Conservation (phyloP, 2,888 invertebrate species). For the Cosmia trapezina region DNA sequence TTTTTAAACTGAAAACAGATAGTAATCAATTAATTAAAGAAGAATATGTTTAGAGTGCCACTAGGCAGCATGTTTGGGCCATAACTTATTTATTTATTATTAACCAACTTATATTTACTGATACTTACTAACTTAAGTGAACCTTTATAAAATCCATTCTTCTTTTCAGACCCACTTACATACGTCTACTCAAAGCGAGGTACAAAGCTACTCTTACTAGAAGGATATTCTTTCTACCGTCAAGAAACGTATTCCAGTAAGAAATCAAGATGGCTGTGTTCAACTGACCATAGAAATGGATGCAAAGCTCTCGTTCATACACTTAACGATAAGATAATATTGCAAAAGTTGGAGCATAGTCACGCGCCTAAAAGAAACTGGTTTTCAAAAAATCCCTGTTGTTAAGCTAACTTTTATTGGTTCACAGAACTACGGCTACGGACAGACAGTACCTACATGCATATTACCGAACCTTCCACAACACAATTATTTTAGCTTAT, state of each 20-base stretch:
- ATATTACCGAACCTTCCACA: too few species aligned
- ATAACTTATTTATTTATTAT: neutral
- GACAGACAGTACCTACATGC: too few species aligned
- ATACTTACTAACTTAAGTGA: neutral
- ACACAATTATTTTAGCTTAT: too few species aligned
- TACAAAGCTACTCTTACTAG: conserved; percentile 21
- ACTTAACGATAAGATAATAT: conserved; percentile 6
- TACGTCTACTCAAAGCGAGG: conserved; percentile 58
- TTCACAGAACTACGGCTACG: neutral
- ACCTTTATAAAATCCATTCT: neutral
- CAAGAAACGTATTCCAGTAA: conserved; percentile 8
- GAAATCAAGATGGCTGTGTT: conserved; percentile 51
- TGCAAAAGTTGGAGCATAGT: conserved; percentile 15
- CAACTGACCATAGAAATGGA: conserved; percentile 35
- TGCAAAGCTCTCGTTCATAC: conserved; percentile 44
- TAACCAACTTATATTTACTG: too few species aligned
- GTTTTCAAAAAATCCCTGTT: conserved; percentile 6
- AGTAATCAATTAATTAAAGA: neutral
- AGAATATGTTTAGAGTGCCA: neutral
- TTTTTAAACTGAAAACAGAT: neutral
- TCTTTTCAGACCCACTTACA: conserved; percentile 5
- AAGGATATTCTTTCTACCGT: conserved; percentile 48
- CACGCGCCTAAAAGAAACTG: conserved; percentile 45
- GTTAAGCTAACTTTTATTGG: neutral
- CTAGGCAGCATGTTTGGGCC: neutral